These are phyloP conservation scores for Lithobius niger DNA, from an alignment of 1,140 invertebrate species.

Conservation along the genomic window DNA sequence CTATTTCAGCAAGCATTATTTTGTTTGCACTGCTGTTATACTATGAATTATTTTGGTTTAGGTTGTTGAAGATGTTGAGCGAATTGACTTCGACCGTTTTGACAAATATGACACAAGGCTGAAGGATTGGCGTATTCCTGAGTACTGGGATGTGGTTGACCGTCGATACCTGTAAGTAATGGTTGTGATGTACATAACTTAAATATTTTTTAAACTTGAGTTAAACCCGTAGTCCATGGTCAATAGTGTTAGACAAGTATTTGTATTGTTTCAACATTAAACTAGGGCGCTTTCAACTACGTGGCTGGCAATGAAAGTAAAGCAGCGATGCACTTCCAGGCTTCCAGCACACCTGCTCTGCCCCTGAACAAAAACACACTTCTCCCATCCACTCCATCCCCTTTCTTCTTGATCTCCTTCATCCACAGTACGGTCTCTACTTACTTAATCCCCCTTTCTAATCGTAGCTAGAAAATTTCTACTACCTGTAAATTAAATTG, in stretches of 20 bases:
- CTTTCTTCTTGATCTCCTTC: no score
- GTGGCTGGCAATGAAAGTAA: background rate
- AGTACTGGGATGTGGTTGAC: slow-evolving; percentile 46
- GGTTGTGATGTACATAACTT: background rate
- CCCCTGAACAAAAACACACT: no score
- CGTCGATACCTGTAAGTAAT: slow-evolving; percentile 35
- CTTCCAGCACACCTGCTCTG: no score
- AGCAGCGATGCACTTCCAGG: background rate
- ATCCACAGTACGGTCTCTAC: no score
- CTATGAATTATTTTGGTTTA: slow-evolving; percentile 1
- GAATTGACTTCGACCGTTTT: slow-evolving; percentile 53
- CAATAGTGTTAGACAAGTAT: background rate
- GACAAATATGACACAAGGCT: slow-evolving; percentile 40
- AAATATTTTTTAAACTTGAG: background rate
- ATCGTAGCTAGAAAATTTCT: no score
- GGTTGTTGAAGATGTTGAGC: slow-evolving; percentile 65
- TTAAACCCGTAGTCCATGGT: background rate
- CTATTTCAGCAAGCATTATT: no score
- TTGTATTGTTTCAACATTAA: background rate
- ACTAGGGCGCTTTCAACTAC: background rate
- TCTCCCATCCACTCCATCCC: no score
- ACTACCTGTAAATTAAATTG: no score
- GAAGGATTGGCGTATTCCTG: slow-evolving; percentile 51
- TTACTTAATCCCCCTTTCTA: no score
- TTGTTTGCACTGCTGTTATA: no score